Evolutionary conservation across 2,113 vertebrate genomes (phyloP).

Genomic region (Equus przewalskii): DNA sequence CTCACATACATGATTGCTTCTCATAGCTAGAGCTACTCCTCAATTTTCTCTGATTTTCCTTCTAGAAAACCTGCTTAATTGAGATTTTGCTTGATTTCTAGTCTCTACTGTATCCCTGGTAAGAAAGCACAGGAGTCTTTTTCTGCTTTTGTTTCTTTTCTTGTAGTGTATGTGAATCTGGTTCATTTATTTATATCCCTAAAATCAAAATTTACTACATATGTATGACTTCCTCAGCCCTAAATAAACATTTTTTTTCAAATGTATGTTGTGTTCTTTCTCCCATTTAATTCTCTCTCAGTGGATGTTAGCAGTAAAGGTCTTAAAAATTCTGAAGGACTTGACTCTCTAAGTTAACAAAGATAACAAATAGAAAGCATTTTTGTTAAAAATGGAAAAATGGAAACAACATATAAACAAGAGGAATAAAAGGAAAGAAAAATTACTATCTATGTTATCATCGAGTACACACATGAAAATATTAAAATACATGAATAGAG

Average conservation of each 20-base stretch:
- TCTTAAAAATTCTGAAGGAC: no score
- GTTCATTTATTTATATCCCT: neutral
- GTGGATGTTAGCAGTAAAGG: neutral
- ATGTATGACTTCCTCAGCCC: neutral
- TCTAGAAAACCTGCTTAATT: neutral
- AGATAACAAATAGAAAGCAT: neutral
- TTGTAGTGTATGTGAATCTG: neutral
- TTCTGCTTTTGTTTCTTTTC: neutral
- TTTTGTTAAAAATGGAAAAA: neutral
- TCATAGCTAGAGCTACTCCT: no score
- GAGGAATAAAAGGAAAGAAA: neutral
- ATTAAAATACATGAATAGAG: neutral
- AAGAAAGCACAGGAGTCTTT: neutral
- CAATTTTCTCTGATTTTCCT: neutral
- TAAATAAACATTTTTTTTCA: neutral
- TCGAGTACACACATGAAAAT: neutral
- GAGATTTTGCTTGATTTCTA: neutral
- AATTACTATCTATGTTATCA: neutral
- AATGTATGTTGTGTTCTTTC: neutral
- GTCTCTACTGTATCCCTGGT: neutral
- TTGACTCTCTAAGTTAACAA: neutral
- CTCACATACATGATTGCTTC: neutral
- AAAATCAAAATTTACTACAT: neutral
- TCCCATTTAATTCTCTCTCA: neutral
- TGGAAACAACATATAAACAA: neutral